A percentile compares a stretch with the other conserved stretches of the same genome.
phyloP scores from a whole-genome alignment of 2,888 invertebrate genomes.

The Luperina nickerlii region DNA sequence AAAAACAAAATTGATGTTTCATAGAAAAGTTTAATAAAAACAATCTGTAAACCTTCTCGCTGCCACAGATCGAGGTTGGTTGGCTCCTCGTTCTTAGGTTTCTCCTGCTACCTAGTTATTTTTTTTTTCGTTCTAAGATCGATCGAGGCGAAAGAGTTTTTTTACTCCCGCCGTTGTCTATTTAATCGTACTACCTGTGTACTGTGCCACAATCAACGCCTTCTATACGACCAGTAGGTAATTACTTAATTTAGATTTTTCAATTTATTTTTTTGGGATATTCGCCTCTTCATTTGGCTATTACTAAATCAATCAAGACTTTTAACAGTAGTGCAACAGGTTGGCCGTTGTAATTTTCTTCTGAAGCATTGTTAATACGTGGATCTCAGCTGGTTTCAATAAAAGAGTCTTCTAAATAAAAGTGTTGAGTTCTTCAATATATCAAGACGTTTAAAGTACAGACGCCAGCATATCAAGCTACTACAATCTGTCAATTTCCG shows the following conservation, averaged over 20 bases:
- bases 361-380: neutral
- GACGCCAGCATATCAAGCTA: too few relatives aligned
- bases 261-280: constrained; percentile 25
- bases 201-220: neutral
- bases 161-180: constrained; percentile 17
- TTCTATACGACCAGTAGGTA: constrained; percentile 7
- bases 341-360: constrained; percentile 10
- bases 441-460: constrained; percentile 11
- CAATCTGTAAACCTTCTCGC: neutral
- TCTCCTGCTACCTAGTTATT: neutral
- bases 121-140: neutral
- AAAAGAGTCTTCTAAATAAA: neutral
- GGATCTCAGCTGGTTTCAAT: neutral
- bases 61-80: neutral
- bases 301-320: constrained; percentile 20
- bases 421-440: neutral
- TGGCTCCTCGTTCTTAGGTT: neutral
- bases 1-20: too few relatives aligned
- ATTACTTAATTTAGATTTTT: constrained; percentile 9
- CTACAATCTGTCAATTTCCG: too few relatives aligned
- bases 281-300: neutral
- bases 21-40: neutral
- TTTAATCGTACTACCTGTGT: neutral
- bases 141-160: neutral
- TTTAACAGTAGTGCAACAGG: constrained; percentile 23